These are phyloP conservation scores for Hoplostethus mediterraneus DNA, from an alignment of 2,797 vertebrate species.

Conservation along the genomic window DNA sequence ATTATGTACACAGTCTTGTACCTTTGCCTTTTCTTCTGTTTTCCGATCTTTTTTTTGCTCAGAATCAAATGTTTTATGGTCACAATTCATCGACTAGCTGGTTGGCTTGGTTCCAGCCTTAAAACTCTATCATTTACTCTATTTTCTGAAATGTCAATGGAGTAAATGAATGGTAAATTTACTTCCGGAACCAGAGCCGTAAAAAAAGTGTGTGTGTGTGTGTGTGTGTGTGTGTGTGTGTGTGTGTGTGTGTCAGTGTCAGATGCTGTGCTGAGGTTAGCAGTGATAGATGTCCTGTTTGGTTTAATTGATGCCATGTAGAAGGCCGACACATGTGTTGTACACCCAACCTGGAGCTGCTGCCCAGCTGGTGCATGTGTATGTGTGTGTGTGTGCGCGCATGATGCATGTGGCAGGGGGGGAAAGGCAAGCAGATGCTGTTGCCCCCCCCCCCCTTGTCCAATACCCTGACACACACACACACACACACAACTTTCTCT, in stretches of 20 bases:
- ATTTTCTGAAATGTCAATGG: too few species aligned
- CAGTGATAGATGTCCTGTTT: slow-evolving; percentile 66
- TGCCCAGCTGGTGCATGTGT: slow-evolving; percentile 58
- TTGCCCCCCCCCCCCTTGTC: slow-evolving; percentile 9
- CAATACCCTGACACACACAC: slow-evolving; percentile 14
- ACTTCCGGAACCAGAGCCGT: too few species aligned
- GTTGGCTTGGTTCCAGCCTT: too few species aligned
- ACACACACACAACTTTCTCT: slow-evolving; percentile 3
- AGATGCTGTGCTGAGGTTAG: slow-evolving; percentile 43
- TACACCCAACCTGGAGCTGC: slow-evolving; percentile 39
- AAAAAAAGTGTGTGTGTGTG: slow-evolving; percentile 5
- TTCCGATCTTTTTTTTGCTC: too few species aligned
- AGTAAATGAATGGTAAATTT: too few species aligned
- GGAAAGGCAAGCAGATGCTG: slow-evolving; percentile 52
- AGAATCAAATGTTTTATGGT: too few species aligned
- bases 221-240: slow-evolving; percentile 13
- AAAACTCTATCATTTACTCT: too few species aligned
- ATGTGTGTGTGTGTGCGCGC: slow-evolving; percentile 33
- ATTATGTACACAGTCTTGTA: too few species aligned
- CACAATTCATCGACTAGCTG: too few species aligned
- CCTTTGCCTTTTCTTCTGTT: too few species aligned
- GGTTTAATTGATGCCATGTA: slow-evolving; percentile 62
- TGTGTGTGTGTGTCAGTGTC: slow-evolving; percentile 5
- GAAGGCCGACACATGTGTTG: slow-evolving; percentile 53
- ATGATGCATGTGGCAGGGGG: slow-evolving; percentile 42